phyloP scores from a whole-genome alignment of 2,113 vertebrate genomes.

The Nematolebias whitei region DNA sequence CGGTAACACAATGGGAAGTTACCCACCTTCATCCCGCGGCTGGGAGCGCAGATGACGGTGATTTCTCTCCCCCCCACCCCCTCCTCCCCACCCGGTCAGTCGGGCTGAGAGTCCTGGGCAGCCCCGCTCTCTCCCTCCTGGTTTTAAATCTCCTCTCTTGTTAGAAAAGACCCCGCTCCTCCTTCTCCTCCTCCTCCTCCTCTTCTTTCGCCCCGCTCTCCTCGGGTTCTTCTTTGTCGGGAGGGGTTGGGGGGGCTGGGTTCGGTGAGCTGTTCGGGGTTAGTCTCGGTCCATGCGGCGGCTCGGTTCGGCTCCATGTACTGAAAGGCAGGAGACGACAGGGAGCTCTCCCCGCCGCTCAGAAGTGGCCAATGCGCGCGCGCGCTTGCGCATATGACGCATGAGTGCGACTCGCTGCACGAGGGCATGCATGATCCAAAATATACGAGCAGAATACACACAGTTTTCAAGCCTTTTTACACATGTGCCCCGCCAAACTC shows the following conservation, averaged over 20 bases:
- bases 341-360: neutral
- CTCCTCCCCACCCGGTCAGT: neutral
- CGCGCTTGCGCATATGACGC: conserved; percentile 31
- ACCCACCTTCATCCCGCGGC: conserved; percentile 68
- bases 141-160: neutral
- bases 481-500: no score
- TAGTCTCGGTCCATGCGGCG: conserved; percentile 12
- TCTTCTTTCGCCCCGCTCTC: conserved; percentile 2
- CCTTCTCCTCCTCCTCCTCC: conserved; percentile 6
- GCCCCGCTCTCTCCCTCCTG: neutral
- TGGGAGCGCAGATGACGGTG: conserved; percentile 40
- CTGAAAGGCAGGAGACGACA: conserved; percentile 21
- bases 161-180: neutral
- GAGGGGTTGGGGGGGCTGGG: conserved; percentile 7
- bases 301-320: conserved; percentile 47
- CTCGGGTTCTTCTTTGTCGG: neutral
- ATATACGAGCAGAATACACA: neutral
- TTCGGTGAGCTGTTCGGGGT: conserved; percentile 21
- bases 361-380: conserved; percentile 39
- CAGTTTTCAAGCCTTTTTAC: neutral
- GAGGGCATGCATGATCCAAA: neutral
- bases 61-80: conserved; percentile 6
- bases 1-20: conserved; percentile 25
- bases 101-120: conserved; percentile 33
- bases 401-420: neutral